These are phyloP conservation scores for Cassiopea andromeda DNA, from an alignment of 30 jellyfish, hydroid and myxozoan species.

Conservation along the genomic window DNA sequence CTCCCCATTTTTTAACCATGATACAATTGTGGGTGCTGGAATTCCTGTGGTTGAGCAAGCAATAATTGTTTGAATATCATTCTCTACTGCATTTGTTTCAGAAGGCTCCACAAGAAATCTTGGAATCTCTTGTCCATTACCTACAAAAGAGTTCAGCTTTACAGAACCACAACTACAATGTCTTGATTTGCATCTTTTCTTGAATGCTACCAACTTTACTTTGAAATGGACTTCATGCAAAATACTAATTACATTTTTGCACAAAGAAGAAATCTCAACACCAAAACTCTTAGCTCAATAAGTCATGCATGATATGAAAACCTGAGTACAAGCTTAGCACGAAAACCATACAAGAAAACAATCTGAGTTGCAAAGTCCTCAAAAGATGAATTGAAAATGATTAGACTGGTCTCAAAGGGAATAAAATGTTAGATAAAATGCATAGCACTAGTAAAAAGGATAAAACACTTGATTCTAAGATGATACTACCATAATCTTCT, in stretches of 20 bases:
- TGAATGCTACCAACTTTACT: too few species aligned
- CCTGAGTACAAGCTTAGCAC: too few species aligned
- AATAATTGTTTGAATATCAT: conserved; percentile 7
- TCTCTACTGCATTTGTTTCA: conserved; percentile 57
- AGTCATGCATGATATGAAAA: too few species aligned
- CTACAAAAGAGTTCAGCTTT: too few species aligned
- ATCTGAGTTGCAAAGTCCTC: too few species aligned
- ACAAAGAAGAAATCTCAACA: too few species aligned
- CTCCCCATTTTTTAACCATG: conserved; percentile 70
- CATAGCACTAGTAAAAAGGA: background rate
- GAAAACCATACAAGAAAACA: too few species aligned
- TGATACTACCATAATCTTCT: background rate
- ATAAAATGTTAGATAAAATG: too few species aligned
- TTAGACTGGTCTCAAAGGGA: background rate
- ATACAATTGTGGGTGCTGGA: conserved; percentile 75
- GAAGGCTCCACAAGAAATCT: conserved; percentile 66
- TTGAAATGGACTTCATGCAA: too few species aligned
- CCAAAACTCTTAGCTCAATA: too few species aligned
- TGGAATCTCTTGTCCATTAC: conserved; percentile 58
- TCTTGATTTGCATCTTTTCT: background rate
- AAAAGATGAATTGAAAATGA: background rate
- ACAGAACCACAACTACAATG: too few species aligned
- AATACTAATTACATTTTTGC: too few species aligned
- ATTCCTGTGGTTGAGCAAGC: conserved; percentile 81
- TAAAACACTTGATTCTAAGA: background rate